Percentiles rank a stretch among this genome's conserved stretches.
phyloP scores from a whole-genome alignment of 2,888 invertebrate genomes.

The Taphrorychus bicolor region DNA sequence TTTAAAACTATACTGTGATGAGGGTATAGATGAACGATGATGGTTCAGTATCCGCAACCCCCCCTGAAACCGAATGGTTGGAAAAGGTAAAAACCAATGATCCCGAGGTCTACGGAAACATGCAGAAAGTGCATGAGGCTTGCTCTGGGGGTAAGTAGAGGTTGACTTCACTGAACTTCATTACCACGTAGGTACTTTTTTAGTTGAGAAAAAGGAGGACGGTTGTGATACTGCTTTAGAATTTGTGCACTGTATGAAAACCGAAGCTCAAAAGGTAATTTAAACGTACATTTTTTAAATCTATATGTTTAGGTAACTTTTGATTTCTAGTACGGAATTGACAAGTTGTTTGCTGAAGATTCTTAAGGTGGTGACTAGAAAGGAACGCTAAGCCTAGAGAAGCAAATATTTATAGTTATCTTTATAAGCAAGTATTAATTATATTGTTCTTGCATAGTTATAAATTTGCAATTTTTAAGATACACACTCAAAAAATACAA shows the following conservation, averaged over 20 bases:
- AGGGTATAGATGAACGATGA: constrained; percentile 40
- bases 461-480: no score
- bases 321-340: constrained; percentile 4
- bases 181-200: no score
- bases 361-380: not conserved
- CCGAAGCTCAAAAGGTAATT: constrained; percentile 45
- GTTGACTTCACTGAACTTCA: not conserved
- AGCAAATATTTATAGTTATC: no score
- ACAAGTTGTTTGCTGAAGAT: not conserved
- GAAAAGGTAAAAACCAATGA: constrained; percentile 44
- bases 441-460: no score
- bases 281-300: not conserved
- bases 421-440: no score
- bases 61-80: constrained; percentile 37
- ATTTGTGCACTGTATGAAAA: constrained; percentile 44
- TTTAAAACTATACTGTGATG: constrained; percentile 1
- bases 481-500: no score
- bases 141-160: constrained; percentile 28
- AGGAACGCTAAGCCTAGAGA: no score
- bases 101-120: constrained; percentile 41
- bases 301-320: not conserved
- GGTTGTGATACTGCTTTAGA: constrained; percentile 45
- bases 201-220: constrained; percentile 45
- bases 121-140: constrained; percentile 33
- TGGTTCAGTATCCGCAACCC: constrained; percentile 33